phyloP scores from a whole-genome alignment of 1,140 invertebrate species.

The Drosophila dunni region DNA sequence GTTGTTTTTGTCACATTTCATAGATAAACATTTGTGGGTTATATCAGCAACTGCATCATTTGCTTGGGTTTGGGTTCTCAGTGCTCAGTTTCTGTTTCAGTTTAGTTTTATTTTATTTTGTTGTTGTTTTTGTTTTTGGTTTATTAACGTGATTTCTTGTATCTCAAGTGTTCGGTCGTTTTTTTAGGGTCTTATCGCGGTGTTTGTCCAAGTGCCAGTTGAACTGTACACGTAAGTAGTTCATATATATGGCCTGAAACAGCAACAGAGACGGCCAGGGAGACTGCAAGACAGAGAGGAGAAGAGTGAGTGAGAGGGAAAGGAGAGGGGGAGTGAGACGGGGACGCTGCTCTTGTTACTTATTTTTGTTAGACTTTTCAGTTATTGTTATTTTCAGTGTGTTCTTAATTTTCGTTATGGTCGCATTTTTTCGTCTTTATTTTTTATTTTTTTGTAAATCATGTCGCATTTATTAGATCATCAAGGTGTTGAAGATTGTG shows the following conservation, averaged over 20 bases:
- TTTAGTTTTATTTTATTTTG: conserved; percentile 13
- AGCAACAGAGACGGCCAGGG: background rate
- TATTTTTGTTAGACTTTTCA: conserved; percentile 28
- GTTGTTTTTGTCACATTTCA: conserved; percentile 41
- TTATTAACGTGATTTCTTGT: conserved; percentile 69
- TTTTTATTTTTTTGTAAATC: conserved; percentile 77
- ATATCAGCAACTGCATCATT: conserved; percentile 61
- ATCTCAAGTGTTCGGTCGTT: conserved; percentile 67
- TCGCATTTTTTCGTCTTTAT: too few relatives aligned
- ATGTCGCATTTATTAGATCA: conserved; percentile 79
- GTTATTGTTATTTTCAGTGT: conserved; percentile 38
- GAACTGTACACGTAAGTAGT: conserved; percentile 31
- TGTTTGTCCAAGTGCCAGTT: conserved; percentile 56
- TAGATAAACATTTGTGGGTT: conserved; percentile 67
- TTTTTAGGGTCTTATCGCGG: conserved; percentile 58
- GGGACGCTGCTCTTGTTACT: conserved; percentile 20
- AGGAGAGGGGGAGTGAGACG: background rate
- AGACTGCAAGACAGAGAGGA: background rate
- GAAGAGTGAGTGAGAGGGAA: background rate
- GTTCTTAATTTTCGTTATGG: conserved; percentile 49
- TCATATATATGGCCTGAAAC: conserved; percentile 19
- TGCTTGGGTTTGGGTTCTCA: conserved; percentile 47
- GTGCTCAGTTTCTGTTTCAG: conserved; percentile 19
- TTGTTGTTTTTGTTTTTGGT: conserved; percentile 25
- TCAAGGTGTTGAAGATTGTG: conserved; percentile 76